Evolutionary conservation across 53 echinoderm and acorn worm genomes (phyloP), one percentile per base, ranked within the genome.

Genomic region (Paracentrotus lividus): DNA sequence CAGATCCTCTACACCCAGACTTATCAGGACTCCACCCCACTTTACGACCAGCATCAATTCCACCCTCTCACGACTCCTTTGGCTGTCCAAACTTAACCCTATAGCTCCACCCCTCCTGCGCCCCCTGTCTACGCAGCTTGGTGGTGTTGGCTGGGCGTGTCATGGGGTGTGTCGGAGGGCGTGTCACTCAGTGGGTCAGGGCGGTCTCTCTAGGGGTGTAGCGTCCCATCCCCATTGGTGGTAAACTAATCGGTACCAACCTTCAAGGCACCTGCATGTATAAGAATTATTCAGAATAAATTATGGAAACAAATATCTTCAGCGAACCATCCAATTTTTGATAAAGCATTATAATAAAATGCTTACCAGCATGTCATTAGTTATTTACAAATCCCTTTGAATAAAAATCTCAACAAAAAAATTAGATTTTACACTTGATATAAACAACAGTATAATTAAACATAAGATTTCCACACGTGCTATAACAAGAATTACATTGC

Each of bases 1-100:
- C 49, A 92, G 29, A 44, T 94, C 94, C 47, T 96, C 93, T 43
- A 95, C 66, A 38, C 77, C 90, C 81, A 78, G 81, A 18, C 75
- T 87, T 76, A 66, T 95, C 94, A 14, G 98, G 96, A 49, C 95
- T 94, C 98, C 98, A 98, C 52, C 98, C 98, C 23, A 98, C 94
- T 84, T 95, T 93, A 42, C 95, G 84, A 2, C 95, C 98, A 49
- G 97, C 96, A 60, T 98, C 93, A 8, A 98, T 76, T 54, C 96
- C 96, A 98, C 95, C 42, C 94, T 94, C 64, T 96, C 97, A 40
- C 95, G 94, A 64, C 97, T 97, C 40, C 88, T 85, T 44, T 97
- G 95, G 49, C 34, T 95, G 98, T 18, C 96, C 97, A 88, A 98
- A 96, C 95, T 94, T 98, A 88, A 98, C 67, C 0, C 91, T 91